A percentile compares a stretch with the other conserved stretches of the same genome.
These are phyloP conservation scores for Drosophila nigrodunni DNA, from an alignment of 1,140 invertebrate species.

Conservation along the genomic window DNA sequence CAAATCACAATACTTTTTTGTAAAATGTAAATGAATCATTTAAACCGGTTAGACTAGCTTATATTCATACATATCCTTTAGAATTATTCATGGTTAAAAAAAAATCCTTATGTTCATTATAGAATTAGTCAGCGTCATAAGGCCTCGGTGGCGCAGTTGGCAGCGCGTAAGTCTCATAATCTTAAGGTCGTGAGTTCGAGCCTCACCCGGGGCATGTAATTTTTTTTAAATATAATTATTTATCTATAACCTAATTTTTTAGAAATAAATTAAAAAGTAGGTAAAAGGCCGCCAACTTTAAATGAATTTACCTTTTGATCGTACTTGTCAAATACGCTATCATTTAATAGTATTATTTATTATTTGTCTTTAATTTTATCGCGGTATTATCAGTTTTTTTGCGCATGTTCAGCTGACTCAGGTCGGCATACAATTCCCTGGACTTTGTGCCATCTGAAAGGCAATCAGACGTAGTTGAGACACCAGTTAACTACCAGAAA, in stretches of 20 bases:
- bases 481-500: constrained; percentile 7
- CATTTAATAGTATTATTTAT: constrained; percentile 6
- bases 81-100: background rate
- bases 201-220: constrained; percentile 93
- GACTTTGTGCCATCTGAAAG: constrained; percentile 21
- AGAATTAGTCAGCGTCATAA: background rate
- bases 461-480: constrained; percentile 7
- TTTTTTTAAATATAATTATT: constrained; percentile 39
- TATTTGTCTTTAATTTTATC: constrained; percentile 29
- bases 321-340: background rate
- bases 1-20: background rate
- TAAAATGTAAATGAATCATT: background rate
- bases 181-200: constrained; percentile 98
- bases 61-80: background rate
- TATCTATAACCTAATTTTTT: background rate
- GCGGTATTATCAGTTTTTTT: constrained; percentile 24
- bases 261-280: background rate
- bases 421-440: constrained; percentile 5
- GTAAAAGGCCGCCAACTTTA: no score
- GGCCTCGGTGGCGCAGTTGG: constrained; percentile 96
- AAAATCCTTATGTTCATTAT: constrained; percentile 8
- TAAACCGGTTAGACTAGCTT: background rate
- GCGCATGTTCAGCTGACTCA: constrained; percentile 22
- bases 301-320: background rate
- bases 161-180: constrained; percentile 98